These are phyloP conservation scores for Acleris emargana DNA, from an alignment of 2,888 invertebrate species.

Conservation along the genomic window DNA sequence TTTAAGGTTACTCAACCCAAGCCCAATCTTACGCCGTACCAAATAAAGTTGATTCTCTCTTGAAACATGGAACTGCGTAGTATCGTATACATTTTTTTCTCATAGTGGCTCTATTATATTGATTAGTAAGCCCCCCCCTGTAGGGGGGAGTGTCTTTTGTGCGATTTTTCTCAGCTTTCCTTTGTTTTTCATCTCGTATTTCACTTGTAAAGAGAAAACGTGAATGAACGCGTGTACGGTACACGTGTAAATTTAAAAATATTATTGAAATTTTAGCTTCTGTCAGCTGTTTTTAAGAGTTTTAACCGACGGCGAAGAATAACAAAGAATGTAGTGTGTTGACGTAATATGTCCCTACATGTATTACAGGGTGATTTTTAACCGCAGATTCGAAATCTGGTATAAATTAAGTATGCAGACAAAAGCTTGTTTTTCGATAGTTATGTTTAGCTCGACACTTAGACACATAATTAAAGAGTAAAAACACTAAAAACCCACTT, in stretches of 20 bases:
- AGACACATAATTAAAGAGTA: no score
- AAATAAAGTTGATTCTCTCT: constrained; percentile 46
- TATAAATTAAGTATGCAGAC: no score
- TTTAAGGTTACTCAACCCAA: constrained; percentile 45
- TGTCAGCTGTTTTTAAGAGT: no score
- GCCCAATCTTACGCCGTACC: constrained; percentile 49
- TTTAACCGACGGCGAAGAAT: no score
- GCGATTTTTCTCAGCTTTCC: constrained; percentile 67
- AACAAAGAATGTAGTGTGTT: no score
- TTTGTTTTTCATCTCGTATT: constrained; percentile 70
- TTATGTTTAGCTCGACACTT: no score
- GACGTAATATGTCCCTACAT: no score
- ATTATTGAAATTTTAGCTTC: no score
- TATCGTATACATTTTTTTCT: constrained; percentile 75
- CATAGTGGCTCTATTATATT: constrained; percentile 83
- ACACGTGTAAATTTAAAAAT: neutral
- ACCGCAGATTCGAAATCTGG: no score
- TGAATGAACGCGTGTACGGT: constrained; percentile 42
- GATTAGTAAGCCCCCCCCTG: constrained; percentile 73
- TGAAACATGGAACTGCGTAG: constrained; percentile 46
- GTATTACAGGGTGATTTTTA: no score
- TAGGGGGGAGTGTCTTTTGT: constrained; percentile 72
- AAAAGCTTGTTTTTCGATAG: no score
- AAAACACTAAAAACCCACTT: no score
- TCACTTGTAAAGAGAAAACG: constrained; percentile 41